These are phyloP conservation scores for Thamnophis elegans DNA, from an alignment of 2,797 vertebrate genomes.

Conservation along the genomic window DNA sequence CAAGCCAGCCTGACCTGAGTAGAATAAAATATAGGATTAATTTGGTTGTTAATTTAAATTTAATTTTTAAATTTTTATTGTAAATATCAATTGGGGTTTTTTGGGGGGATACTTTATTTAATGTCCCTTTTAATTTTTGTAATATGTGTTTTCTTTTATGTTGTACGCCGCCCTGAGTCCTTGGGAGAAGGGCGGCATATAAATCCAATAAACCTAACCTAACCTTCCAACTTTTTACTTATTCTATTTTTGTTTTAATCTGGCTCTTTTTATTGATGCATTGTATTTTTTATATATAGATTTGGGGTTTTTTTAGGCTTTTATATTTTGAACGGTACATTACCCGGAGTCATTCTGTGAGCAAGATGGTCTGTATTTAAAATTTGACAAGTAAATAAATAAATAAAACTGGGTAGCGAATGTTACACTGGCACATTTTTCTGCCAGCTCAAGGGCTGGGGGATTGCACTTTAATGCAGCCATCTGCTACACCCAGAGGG, in stretches of 20 bases:
- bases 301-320: not conserved
- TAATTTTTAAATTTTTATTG: no score
- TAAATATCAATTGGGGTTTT: no score
- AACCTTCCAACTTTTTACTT: not conserved
- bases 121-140: no score
- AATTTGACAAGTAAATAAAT: not conserved
- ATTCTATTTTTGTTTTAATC: not conserved
- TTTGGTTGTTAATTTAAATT: no score
- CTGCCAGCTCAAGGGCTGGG: not conserved
- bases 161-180: no score
- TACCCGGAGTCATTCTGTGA: not conserved
- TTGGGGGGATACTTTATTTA: no score
- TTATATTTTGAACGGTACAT: not conserved
- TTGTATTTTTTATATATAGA: not conserved
- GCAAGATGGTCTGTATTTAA: not conserved
- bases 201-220: no score
- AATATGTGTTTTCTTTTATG: no score
- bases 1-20: no score
- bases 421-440: not conserved
- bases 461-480: not conserved
- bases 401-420: not conserved
- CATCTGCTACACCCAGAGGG: not conserved
- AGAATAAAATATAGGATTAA: no score
- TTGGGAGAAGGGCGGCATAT: no score
- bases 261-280: not conserved